These are phyloP conservation scores for Tragelaphus buxtoni DNA, from an alignment of 2,113 vertebrate genomes.

Conservation along the genomic window DNA sequence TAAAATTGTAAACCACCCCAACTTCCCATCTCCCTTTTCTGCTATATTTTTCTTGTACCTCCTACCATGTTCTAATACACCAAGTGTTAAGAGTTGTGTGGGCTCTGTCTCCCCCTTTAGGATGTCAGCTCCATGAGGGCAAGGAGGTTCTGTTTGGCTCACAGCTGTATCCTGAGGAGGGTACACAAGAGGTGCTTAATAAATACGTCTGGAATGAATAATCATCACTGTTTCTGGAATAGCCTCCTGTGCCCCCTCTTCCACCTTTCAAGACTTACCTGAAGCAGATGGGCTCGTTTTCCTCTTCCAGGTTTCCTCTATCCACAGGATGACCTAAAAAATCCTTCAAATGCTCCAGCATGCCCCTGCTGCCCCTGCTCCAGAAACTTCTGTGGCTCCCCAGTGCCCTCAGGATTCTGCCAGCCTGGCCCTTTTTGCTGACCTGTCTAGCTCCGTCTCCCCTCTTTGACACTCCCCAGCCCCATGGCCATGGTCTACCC, in stretches of 20 bases:
- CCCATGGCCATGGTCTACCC: fast-evolving
- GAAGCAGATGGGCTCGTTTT: neutral
- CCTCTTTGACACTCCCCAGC: neutral
- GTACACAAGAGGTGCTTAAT: neutral
- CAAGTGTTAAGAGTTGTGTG: too few relatives aligned
- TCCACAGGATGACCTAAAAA: neutral
- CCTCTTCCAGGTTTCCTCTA: neutral
- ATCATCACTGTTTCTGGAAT: neutral
- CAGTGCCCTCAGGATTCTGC: neutral
- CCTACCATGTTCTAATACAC: neutral
- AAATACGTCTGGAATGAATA: neutral
- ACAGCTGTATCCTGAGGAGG: neutral
- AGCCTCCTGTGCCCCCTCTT: neutral
- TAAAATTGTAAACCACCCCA: neutral
- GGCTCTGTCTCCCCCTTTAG: neutral
- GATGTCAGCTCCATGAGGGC: neutral
- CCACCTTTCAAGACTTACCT: neutral
- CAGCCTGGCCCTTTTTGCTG: neutral
- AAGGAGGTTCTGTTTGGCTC: neutral
- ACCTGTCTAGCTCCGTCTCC: neutral
- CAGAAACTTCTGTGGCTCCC: neutral
- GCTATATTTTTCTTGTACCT: neutral
- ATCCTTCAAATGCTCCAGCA: neutral
- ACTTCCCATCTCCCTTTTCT: neutral
- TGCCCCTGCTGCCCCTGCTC: neutral